Conservation (phyloP, 2,113 vertebrate genomes). For the Abramis brama region DNA sequence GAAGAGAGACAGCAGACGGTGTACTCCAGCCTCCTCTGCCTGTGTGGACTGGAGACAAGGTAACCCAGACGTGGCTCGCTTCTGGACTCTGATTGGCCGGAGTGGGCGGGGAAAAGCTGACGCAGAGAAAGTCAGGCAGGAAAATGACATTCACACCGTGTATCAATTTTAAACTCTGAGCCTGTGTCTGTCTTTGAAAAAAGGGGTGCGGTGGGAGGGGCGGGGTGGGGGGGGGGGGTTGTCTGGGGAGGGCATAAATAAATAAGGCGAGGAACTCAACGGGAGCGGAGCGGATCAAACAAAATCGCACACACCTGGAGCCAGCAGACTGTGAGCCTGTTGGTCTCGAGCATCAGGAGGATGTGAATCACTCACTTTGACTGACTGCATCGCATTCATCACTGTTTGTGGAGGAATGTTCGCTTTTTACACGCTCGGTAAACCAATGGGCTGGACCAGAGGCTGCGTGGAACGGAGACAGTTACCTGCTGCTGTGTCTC, state of each 20-base stretch:
- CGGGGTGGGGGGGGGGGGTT: constrained; percentile 2
- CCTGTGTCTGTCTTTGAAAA: constrained; percentile 44
- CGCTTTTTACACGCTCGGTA: not conserved
- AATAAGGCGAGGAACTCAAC: constrained; percentile 56
- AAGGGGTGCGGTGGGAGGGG: constrained; percentile 39
- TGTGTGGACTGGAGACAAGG: constrained; percentile 56
- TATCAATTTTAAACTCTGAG: constrained; percentile 54
- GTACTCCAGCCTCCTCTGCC: constrained; percentile 59
- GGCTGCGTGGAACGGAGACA: constrained; percentile 17
- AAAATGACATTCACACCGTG: constrained; percentile 66
- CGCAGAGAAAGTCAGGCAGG: constrained; percentile 56
- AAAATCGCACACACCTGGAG: constrained; percentile 44
- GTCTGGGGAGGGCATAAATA: constrained; percentile 45
- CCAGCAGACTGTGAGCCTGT: constrained; percentile 38
- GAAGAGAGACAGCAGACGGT: constrained; percentile 59
- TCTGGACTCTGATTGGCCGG: constrained; percentile 60
- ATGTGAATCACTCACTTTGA: constrained; percentile 13
- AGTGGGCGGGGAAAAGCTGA: constrained; percentile 46
- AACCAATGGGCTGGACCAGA: constrained; percentile 26
- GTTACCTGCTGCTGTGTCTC: constrained; percentile 30
- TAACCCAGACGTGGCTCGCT: constrained; percentile 56
- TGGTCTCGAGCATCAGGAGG: constrained; percentile 26
- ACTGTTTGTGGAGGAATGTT: constrained; percentile 12
- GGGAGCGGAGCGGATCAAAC: constrained; percentile 51
- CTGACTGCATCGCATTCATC: constrained; percentile 16